These are phyloP conservation scores for Nibea albiflora DNA, from an alignment of 2,113 vertebrate species.

Conservation along the genomic window DNA sequence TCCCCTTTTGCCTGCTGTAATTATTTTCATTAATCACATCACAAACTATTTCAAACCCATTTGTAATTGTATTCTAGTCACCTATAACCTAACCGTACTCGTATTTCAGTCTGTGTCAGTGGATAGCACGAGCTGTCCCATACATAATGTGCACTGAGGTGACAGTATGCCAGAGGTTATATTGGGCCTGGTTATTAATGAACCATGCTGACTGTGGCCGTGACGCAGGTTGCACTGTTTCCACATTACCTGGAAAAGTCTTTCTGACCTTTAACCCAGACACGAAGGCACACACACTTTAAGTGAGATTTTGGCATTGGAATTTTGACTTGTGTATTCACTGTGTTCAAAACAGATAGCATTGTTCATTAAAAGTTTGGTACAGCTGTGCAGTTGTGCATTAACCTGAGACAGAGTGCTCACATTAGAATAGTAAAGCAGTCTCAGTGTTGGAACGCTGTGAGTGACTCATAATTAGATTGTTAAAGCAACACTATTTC, in stretches of 20 bases:
- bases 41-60: constrained; percentile 1
- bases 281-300: not conserved
- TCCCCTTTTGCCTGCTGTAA: not conserved
- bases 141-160: constrained; percentile 54
- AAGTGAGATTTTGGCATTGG: constrained; percentile 1
- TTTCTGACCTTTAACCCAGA: constrained; percentile 56
- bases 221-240: constrained; percentile 69
- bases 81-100: constrained; percentile 8
- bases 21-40: constrained; percentile 26
- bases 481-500: not conserved
- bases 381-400: not conserved
- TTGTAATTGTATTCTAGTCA: constrained; percentile 21
- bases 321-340: not conserved
- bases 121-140: constrained; percentile 42
- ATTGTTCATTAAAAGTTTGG: no score
- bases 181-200: constrained; percentile 74
- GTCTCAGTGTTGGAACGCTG: not conserved
- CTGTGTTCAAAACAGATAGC: no score
- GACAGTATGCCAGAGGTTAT: constrained; percentile 65
- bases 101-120: constrained; percentile 64
- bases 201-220: constrained; percentile 48
- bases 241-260: constrained; percentile 75
- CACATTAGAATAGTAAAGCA: not conserved
- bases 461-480: not conserved
- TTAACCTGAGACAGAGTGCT: constrained; percentile 2